Evolutionary conservation across 2,888 invertebrate genomes (phyloP).

Genomic region (Scaptomyza reducta): DNA sequence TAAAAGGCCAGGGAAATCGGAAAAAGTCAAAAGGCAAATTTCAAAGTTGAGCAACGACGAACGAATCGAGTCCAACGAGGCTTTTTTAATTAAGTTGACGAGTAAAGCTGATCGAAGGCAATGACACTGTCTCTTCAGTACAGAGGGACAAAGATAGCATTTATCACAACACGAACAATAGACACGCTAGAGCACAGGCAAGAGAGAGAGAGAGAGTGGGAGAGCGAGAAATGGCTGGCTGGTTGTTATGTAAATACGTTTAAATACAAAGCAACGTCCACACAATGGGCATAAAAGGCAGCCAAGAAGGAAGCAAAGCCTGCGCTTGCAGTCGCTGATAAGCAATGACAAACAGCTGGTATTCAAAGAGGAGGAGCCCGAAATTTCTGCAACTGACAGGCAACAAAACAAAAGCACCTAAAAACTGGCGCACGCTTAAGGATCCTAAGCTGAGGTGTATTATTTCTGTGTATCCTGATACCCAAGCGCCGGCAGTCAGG

Average conservation of each 20-base stretch:
- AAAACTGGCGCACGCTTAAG: slow-evolving; percentile 18
- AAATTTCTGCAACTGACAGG: slow-evolving; percentile 48
- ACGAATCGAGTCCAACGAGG: slow-evolving; percentile 23
- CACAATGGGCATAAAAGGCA: slow-evolving; percentile 37
- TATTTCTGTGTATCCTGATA: slow-evolving; percentile 6
- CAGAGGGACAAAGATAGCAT: slow-evolving; percentile 56
- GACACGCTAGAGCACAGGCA: slow-evolving; percentile 7
- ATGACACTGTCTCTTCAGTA: slow-evolving; percentile 9
- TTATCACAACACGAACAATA: slow-evolving; percentile 63
- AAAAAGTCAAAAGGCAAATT: slow-evolving; percentile 62
- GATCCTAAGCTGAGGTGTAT: slow-evolving; percentile 18
- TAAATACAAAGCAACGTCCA: slow-evolving; percentile 34
- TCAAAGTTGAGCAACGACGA: slow-evolving; percentile 35
- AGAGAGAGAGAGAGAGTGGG: slow-evolving; percentile 8
- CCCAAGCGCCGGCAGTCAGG: slow-evolving; percentile 2
- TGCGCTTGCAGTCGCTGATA: slow-evolving; percentile 47
- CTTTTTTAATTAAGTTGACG: slow-evolving; percentile 73
- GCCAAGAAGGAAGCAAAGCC: slow-evolving; percentile 29
- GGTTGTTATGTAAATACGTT: slow-evolving; percentile 60
- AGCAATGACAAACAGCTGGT: slow-evolving; percentile 60
- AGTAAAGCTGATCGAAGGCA: slow-evolving; percentile 31
- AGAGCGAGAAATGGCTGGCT: slow-evolving; percentile 17
- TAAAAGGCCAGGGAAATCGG: slow-evolving; percentile 53
- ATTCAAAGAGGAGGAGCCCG: neutral
- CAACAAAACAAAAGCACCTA: neutral